Conservation (phyloP, 2,797 vertebrate genomes). For the Gymnoscopelus microlampas region DNA sequence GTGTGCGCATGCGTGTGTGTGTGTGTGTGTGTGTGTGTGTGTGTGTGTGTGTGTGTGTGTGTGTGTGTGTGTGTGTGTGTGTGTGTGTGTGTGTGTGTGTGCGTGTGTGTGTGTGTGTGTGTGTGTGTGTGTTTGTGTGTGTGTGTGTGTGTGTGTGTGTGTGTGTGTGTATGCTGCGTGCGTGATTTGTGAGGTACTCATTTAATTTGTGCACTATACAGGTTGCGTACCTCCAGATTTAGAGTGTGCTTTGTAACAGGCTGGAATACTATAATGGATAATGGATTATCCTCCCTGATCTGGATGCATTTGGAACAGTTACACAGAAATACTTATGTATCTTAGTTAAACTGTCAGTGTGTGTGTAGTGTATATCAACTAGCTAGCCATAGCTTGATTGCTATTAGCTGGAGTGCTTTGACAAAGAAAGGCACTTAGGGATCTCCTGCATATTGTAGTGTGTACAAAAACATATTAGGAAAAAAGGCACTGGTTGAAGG, state of each 20-base stretch:
- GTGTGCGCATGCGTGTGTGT: no score
- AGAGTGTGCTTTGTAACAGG: constrained; percentile 24
- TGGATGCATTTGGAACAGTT: constrained; percentile 5
- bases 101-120: background rate
- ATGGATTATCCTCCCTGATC: constrained; percentile 1
- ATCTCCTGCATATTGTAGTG: no score
- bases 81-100: background rate
- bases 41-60: constrained; percentile 18
- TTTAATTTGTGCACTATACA: constrained; percentile 5
- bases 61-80: constrained; percentile 2
- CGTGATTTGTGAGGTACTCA: background rate
- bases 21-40: no score
- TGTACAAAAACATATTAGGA: no score
- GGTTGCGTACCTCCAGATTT: constrained; percentile 24
- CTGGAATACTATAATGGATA: constrained; percentile 23
- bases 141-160: background rate
- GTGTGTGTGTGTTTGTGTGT: background rate
- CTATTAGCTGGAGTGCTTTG: no score
- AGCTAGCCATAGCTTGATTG: no score
- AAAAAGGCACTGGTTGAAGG: no score
- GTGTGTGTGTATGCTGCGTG: background rate
- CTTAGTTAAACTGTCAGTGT: no score
- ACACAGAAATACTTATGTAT: no score
- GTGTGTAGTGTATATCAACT: no score
- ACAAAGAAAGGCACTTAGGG: no score